Percentiles rank a stretch among this genome's conserved stretches.
phyloP scores from a whole-genome alignment of 2,797 vertebrate genomes.

The Urophycis tenuis region DNA sequence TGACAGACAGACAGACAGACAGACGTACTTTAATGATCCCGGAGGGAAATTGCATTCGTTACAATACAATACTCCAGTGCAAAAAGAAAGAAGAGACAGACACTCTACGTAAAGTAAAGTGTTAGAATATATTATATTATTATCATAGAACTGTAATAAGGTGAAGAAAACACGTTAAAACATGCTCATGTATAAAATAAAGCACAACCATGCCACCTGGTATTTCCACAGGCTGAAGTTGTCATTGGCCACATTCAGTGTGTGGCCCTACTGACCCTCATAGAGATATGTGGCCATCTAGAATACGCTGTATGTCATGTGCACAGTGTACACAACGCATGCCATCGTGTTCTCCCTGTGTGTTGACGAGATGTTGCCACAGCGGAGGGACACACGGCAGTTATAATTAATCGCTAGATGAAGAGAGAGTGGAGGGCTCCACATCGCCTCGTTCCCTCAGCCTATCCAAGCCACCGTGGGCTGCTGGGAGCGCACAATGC shows the following conservation, averaged over 20 bases:
- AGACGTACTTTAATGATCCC: too few relatives aligned
- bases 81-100: too few relatives aligned
- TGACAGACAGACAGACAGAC: not conserved
- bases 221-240: not conserved
- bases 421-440: not conserved
- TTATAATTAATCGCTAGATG: not conserved
- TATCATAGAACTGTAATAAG: too few relatives aligned
- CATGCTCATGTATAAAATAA: too few relatives aligned
- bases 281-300: not conserved
- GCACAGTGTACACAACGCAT: not conserved
- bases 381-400: not conserved
- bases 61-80: too few relatives aligned
- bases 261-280: not conserved
- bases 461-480: not conserved
- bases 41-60: too few relatives aligned
- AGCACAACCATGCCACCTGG: too few relatives aligned
- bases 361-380: not conserved
- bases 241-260: not conserved
- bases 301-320: not conserved
- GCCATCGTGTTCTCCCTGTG: not conserved
- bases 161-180: not conserved
- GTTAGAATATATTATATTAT: too few relatives aligned
- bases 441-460: not conserved
- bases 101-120: too few relatives aligned
- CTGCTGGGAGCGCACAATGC: conserved; percentile 7